A percentile compares a stretch with the other conserved stretches of the same genome.
Evolutionary conservation across 2,113 vertebrate genomes (phyloP).

Genomic region (Emydocephalus ijimae): DNA sequence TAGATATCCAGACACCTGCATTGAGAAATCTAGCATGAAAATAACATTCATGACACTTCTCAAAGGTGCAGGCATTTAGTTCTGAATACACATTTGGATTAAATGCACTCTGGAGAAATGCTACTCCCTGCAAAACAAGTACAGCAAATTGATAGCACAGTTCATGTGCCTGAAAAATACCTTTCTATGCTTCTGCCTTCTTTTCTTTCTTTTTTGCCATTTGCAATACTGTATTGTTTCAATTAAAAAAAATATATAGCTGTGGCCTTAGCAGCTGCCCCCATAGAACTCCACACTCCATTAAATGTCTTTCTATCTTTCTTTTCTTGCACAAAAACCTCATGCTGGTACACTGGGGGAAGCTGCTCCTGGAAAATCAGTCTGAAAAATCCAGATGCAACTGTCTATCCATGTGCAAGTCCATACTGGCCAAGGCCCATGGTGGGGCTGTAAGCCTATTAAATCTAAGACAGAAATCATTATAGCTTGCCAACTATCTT

Average conservation of each 20-base stretch:
- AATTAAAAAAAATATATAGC: constrained; percentile 13
- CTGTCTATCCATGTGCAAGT: background rate
- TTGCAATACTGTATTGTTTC: background rate
- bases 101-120: constrained; percentile 27
- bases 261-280: background rate
- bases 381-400: background rate
- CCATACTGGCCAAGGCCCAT: background rate
- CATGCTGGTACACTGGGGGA: background rate
- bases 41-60: background rate
- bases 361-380: background rate
- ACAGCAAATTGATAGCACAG: background rate
- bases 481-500: constrained; percentile 28
- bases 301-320: background rate
- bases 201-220: background rate
- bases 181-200: background rate
- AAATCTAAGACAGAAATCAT: constrained; percentile 15
- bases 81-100: constrained; percentile 33
- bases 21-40: background rate
- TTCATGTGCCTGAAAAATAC: background rate
- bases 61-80: background rate
- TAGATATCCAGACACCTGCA: background rate
- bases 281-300: background rate
- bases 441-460: background rate
- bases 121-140: constrained; percentile 11
- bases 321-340: background rate